Percentiles rank a stretch among this genome's conserved stretches.
Conservation (phyloP, 1,140 invertebrate species). For the Brachionus calyciflorus region DNA sequence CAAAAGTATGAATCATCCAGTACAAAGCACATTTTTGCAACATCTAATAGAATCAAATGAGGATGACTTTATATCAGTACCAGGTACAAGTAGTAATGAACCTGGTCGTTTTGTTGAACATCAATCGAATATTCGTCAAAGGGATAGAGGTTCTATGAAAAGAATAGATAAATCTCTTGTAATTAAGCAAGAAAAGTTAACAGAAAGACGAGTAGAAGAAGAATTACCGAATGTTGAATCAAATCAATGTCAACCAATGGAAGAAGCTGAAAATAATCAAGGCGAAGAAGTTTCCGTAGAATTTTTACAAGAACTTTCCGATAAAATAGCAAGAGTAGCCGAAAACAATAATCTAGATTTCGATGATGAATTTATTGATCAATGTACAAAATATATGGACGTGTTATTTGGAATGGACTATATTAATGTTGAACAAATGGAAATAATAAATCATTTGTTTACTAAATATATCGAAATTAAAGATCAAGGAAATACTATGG, state of each 20-base stretch:
- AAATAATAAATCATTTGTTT: not conserved
- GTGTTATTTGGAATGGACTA: not conserved
- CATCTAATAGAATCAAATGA: not conserved
- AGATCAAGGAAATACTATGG: not conserved
- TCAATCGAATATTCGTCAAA: not conserved
- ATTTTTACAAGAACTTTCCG: not conserved
- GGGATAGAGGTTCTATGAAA: conserved; percentile 14
- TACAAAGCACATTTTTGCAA: not conserved
- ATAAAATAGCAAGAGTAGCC: not conserved
- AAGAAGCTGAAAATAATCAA: not conserved
- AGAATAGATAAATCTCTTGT: not conserved
- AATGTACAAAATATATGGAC: not conserved
- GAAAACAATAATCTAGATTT: not conserved
- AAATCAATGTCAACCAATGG: not conserved
- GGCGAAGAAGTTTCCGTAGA: conserved; percentile 13
- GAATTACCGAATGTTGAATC: not conserved
- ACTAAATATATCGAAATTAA: not conserved
- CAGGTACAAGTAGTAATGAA: no score
- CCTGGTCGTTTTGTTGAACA: not conserved
- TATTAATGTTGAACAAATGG: not conserved
- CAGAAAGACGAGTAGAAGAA: not conserved
- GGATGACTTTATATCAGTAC: not conserved
- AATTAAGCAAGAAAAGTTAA: not conserved
- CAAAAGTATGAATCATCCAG: not conserved
- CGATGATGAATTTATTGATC: not conserved